These are phyloP conservation scores for Drosophila picticornis DNA, from an alignment of 2,888 invertebrate genomes.

Conservation along the genomic window DNA sequence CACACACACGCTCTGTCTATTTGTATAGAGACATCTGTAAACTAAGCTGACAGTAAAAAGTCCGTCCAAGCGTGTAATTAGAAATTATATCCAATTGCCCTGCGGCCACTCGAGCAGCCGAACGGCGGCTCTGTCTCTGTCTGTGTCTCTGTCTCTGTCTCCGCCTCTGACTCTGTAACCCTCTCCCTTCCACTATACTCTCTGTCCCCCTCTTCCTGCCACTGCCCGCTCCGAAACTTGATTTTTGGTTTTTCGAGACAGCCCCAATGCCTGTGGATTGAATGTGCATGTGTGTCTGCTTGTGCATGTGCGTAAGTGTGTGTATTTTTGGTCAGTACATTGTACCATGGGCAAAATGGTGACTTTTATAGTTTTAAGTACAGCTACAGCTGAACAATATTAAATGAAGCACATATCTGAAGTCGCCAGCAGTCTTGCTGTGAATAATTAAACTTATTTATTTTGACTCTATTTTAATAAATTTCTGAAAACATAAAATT, in stretches of 20 bases:
- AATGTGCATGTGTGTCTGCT: constrained; percentile 43
- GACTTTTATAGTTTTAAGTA: neutral
- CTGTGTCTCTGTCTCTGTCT: neutral
- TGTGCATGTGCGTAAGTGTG: constrained; percentile 17
- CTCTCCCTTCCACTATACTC: neutral
- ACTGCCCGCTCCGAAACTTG: constrained; percentile 42
- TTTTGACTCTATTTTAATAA: neutral
- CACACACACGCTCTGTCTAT: constrained; percentile 22
- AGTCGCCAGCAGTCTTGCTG: neutral
- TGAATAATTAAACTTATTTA: neutral
- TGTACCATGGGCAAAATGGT: neutral
- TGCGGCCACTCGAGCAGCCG: constrained; percentile 79
- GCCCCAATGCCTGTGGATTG: constrained; percentile 69
- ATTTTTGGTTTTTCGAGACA: constrained; percentile 80
- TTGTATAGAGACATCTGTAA: constrained; percentile 78
- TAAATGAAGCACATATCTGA: too few relatives aligned
- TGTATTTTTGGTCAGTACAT: constrained; percentile 19
- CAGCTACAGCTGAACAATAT: neutral
- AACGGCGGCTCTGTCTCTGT: constrained; percentile 36
- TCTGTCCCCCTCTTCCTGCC: neutral
- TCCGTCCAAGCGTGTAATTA: constrained; percentile 84
- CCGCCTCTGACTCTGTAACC: neutral
- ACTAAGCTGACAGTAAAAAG: constrained; percentile 82
- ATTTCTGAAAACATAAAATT: neutral
- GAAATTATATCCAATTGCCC: constrained; percentile 85